These are phyloP conservation scores for Sebastes hubbsi DNA, from an alignment of 2,797 vertebrate genomes.

Conservation along the genomic window DNA sequence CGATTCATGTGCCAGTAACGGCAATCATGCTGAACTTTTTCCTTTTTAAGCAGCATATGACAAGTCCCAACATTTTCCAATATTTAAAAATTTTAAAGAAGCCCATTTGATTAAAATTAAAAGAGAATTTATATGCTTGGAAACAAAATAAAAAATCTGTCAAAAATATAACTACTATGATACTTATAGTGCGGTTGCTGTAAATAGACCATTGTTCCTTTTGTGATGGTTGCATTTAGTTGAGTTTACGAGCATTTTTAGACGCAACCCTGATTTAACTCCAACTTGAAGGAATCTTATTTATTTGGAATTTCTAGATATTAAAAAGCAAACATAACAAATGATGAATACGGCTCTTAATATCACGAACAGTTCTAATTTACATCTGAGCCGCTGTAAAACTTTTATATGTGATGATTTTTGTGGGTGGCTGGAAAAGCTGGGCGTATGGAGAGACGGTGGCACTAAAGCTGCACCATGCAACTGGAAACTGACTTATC, in stretches of 20 bases:
- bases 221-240: conserved; percentile 43
- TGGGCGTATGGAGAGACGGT: conserved; percentile 51
- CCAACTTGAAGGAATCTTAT: conserved; percentile 28
- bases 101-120: conserved; percentile 45
- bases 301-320: conserved; percentile 55
- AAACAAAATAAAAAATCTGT: conserved; percentile 42
- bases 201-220: conserved; percentile 46
- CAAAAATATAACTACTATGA: conserved; percentile 37
- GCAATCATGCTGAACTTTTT: conserved; percentile 31
- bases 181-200: conserved; percentile 45
- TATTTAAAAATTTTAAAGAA: conserved; percentile 38
- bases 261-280: conserved; percentile 33
- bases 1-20: conserved; percentile 43
- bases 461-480: conserved; percentile 36
- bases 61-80: conserved; percentile 42
- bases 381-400: conserved; percentile 44
- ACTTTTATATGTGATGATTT: conserved; percentile 49
- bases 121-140: conserved; percentile 31
- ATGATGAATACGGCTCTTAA: conserved; percentile 28
- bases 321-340: conserved; percentile 24
- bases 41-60: conserved; percentile 31
- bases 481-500: conserved; percentile 47
- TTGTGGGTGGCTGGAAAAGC: conserved; percentile 43
- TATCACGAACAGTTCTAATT: conserved; percentile 30
- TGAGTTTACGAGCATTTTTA: conserved; percentile 46